These are phyloP conservation scores for Rhabdophis nuchalis DNA, from an alignment of 2,797 vertebrate genomes.

Conservation along the genomic window DNA sequence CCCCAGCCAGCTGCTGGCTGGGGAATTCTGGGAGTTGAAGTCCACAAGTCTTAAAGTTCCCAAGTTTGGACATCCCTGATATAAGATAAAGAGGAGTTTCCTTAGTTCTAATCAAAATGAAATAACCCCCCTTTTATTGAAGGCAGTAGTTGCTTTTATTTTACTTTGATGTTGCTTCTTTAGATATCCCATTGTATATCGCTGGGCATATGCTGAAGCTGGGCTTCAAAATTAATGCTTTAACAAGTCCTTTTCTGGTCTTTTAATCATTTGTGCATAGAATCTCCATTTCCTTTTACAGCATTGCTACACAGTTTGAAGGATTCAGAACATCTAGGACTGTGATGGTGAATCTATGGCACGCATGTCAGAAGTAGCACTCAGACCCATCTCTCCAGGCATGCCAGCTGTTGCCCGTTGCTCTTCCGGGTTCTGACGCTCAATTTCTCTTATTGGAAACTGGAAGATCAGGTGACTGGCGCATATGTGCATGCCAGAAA, in stretches of 20 bases:
- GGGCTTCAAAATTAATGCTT: slow-evolving; percentile 64
- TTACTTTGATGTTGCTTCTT: slow-evolving; percentile 29
- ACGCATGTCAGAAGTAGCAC: too few relatives aligned
- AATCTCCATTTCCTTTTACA: slow-evolving; percentile 63
- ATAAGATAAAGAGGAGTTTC: slow-evolving; percentile 6
- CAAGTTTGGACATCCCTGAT: too few relatives aligned
- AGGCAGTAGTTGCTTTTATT: slow-evolving; percentile 36
- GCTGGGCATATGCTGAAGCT: slow-evolving; percentile 59
- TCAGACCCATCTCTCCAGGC: too few relatives aligned
- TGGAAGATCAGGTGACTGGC: too few relatives aligned
- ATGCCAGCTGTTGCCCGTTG: too few relatives aligned
- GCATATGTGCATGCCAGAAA: too few relatives aligned
- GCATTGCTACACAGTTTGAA: slow-evolving; percentile 52
- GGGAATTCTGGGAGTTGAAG: too few relatives aligned
- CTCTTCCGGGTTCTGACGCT: too few relatives aligned
- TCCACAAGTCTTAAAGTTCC: too few relatives aligned
- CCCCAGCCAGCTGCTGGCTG: too few relatives aligned
- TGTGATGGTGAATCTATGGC: too few relatives aligned
- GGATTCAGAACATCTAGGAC: slow-evolving; percentile 52
- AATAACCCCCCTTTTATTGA: slow-evolving; percentile 48
- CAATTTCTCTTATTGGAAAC: too few relatives aligned
- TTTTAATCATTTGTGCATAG: slow-evolving; percentile 59
- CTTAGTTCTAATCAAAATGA: slow-evolving; percentile 38
- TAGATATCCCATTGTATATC: slow-evolving; percentile 49
- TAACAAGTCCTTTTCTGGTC: slow-evolving; percentile 62